Percentiles rank a stretch among this genome's conserved stretches.
These are phyloP conservation scores for Empidonax alnorum DNA, from an alignment of 2,113 vertebrate species.

Conservation along the genomic window DNA sequence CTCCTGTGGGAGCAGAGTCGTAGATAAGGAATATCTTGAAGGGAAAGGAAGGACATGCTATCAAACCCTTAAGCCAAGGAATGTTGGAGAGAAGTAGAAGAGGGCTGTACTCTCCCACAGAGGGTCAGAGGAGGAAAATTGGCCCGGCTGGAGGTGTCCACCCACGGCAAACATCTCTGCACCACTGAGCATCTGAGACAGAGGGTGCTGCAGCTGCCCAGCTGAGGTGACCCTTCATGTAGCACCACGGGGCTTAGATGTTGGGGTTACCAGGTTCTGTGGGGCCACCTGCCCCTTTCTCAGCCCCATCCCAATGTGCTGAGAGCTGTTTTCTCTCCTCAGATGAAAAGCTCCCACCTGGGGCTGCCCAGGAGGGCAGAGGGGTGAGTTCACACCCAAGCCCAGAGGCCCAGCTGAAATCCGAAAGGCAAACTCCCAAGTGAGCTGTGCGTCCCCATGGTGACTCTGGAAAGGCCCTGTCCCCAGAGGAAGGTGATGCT, in stretches of 20 bases:
- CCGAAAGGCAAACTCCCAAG: neutral
- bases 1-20: fast-evolving
- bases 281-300: neutral
- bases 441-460: neutral
- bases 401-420: neutral
- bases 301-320: neutral
- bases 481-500: neutral
- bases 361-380: neutral
- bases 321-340: neutral
- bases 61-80: neutral
- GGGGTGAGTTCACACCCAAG: neutral
- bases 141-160: neutral
- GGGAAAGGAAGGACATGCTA: neutral
- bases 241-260: neutral
- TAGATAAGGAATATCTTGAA: neutral
- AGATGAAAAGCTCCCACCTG: neutral
- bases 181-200: neutral
- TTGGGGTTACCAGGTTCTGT: neutral
- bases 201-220: neutral
- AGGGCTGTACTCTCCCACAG: neutral
- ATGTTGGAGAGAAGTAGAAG: fast-evolving
- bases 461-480: neutral
- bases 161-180: neutral
- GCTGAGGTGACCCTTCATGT: neutral
- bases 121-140: neutral